Conservation (phyloP, 2,113 vertebrate genomes). For the Psophia crepitans region DNA sequence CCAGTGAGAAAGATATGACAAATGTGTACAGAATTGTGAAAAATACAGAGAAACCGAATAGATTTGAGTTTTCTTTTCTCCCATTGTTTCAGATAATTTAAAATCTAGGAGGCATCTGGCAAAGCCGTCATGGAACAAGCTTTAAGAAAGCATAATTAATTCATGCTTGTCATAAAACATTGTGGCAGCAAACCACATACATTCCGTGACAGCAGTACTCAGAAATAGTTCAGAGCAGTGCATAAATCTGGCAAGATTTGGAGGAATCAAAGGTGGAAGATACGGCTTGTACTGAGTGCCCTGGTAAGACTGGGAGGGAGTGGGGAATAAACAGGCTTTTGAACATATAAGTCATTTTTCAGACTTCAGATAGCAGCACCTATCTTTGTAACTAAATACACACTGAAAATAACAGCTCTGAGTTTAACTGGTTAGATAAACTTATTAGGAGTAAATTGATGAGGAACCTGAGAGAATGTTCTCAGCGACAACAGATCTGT, state of each 20-base stretch:
- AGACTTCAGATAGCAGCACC: not conserved
- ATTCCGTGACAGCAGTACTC: not conserved
- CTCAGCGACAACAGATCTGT: not conserved
- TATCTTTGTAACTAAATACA: not conserved
- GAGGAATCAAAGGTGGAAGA: accelerated
- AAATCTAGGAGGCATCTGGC: not conserved
- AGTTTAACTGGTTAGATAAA: not conserved
- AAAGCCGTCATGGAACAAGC: not conserved
- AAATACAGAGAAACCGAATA: not conserved
- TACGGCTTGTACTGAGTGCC: not conserved
- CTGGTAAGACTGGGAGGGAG: not conserved
- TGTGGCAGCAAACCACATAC: not conserved
- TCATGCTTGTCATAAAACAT: not conserved
- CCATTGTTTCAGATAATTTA: not conserved
- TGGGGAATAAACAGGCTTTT: not conserved
- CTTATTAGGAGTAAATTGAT: not conserved
- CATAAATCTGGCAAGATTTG: not conserved
- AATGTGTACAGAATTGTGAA: not conserved
- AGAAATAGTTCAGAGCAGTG: not conserved
- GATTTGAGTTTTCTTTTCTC: too few relatives aligned
- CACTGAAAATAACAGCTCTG: not conserved
- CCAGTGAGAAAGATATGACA: not conserved
- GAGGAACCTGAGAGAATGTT: not conserved
- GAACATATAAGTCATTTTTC: not conserved
- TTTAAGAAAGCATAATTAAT: not conserved